These are phyloP conservation scores for Mesitornis unicolor DNA, from an alignment of 2,113 vertebrate species.

Conservation along the genomic window DNA sequence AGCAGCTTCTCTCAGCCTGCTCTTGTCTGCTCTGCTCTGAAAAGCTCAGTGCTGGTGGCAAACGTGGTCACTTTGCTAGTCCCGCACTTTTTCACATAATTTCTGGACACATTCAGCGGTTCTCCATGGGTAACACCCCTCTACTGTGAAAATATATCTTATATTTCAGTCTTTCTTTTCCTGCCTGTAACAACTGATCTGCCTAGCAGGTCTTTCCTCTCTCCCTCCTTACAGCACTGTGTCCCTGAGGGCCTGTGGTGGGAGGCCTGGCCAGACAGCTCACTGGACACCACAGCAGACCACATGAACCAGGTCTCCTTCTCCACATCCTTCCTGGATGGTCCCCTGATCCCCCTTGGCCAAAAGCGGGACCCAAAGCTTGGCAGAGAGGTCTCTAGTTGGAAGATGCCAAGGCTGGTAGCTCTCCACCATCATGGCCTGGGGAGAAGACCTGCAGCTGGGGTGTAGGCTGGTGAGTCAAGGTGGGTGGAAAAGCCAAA, in stretches of 20 bases:
- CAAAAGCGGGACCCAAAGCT: background rate
- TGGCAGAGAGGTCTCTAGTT: background rate
- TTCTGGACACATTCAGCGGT: background rate
- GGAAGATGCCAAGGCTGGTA: background rate
- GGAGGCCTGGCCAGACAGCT: background rate
- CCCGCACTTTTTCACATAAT: background rate
- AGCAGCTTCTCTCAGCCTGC: background rate
- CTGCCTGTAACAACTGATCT: background rate
- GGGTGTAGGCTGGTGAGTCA: background rate
- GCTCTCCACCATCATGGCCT: background rate
- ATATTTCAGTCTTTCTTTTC: background rate
- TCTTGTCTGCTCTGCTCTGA: background rate
- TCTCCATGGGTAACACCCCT: background rate
- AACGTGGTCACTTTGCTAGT: rapidly evolving
- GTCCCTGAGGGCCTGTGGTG: background rate
- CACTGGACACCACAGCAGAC: background rate
- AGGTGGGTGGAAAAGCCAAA: background rate
- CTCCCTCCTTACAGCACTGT: background rate
- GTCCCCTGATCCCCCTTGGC: background rate
- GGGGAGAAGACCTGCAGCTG: background rate
- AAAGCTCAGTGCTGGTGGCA: background rate
- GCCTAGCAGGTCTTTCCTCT: background rate
- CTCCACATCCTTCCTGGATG: background rate
- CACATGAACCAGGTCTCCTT: background rate
- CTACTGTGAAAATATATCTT: background rate